phyloP scores from a whole-genome alignment of 2,888 invertebrate genomes.

The Acanthosepion lycidas region DNA sequence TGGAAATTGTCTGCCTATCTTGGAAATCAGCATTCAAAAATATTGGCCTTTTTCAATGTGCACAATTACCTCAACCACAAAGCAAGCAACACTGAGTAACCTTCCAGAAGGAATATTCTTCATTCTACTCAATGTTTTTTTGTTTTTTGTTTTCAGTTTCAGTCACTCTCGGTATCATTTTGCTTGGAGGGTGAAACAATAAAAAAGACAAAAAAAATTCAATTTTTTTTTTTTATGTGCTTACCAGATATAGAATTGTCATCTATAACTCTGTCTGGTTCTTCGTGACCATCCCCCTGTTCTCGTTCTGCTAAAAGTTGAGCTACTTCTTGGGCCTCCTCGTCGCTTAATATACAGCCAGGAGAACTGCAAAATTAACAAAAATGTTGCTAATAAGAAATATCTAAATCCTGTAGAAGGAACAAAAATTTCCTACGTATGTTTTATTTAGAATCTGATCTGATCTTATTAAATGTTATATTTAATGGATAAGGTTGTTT shows the following conservation, averaged over 20 bases:
- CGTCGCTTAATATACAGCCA: slow-evolving; percentile 47
- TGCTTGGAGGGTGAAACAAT: too few relatives aligned
- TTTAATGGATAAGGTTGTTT: too few relatives aligned
- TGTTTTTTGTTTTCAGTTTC: too few relatives aligned
- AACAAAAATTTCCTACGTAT: neutral
- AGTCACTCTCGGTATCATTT: too few relatives aligned
- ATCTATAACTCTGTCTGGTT: slow-evolving; percentile 55
- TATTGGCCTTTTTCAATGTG: too few relatives aligned
- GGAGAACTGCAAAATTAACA: slow-evolving; percentile 2
- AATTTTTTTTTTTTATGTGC: neutral
- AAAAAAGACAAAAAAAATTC: neutral
- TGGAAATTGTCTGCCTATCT: neutral
- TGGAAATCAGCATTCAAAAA: neutral
- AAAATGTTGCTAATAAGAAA: neutral
- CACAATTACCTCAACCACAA: too few relatives aligned
- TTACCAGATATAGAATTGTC: slow-evolving; percentile 46
- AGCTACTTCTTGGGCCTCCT: slow-evolving; percentile 47
- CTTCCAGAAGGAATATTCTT: too few relatives aligned
- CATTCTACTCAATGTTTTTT: too few relatives aligned
- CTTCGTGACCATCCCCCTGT: slow-evolving; percentile 68
- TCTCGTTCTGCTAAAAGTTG: slow-evolving; percentile 52
- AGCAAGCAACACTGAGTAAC: too few relatives aligned
- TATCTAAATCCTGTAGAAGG: neutral
- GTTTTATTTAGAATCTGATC: too few relatives aligned
- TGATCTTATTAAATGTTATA: too few relatives aligned